Conservation (phyloP, 2,113 vertebrate genomes). For the Cryptomyrus ogoouensis region DNA sequence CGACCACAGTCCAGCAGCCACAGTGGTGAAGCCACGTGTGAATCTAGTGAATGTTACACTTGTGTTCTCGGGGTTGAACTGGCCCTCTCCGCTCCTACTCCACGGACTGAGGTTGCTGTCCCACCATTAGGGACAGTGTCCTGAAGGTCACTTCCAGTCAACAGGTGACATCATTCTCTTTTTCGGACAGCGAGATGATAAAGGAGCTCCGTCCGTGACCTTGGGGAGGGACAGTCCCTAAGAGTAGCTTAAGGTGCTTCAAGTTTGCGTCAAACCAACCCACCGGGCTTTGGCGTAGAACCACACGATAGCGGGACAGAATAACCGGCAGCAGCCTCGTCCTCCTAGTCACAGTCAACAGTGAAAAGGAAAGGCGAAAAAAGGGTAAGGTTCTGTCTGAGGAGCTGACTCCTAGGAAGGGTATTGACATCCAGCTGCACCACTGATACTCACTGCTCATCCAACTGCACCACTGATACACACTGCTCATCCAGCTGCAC, state of each 20-base stretch:
- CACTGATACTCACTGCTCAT: not conserved
- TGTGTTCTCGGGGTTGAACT: not conserved
- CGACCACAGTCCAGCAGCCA: not conserved
- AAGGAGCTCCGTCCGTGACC: not conserved
- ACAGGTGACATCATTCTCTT: not conserved
- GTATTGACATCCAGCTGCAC: not conserved
- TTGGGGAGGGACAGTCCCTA: not conserved
- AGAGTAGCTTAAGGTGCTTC: not conserved
- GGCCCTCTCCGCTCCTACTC: not conserved
- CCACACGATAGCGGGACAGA: not conserved
- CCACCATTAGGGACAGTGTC: not conserved
- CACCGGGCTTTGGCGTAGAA: not conserved
- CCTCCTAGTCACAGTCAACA: not conserved
- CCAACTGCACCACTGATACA: not conserved
- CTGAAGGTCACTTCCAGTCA: not conserved
- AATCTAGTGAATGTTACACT: not conserved
- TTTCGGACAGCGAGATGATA: not conserved
- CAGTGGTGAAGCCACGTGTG: not conserved
- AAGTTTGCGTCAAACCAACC: not conserved
- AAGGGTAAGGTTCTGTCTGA: not conserved
- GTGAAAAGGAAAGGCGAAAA: not conserved
- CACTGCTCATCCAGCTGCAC: not conserved
- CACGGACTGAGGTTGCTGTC: not conserved
- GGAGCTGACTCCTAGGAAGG: not conserved
- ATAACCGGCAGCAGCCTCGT: not conserved